Evolutionary conservation across 2,888 invertebrate species (phyloP).

Genomic region (Hyposoter dolosus): DNA sequence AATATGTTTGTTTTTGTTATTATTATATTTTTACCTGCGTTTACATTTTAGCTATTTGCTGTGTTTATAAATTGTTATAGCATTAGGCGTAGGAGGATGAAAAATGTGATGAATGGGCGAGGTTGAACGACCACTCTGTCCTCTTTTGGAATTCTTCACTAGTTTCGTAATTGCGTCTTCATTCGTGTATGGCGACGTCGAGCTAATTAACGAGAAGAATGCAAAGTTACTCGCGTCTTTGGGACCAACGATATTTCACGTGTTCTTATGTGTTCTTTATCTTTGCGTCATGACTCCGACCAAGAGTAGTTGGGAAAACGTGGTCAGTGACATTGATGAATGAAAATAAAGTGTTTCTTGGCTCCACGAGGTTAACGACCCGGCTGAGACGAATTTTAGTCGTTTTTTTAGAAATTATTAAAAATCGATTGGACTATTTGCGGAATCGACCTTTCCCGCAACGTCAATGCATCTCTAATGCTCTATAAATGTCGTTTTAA

Average conservation of each 20-base stretch:
- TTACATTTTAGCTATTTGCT: neutral
- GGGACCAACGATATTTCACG: conserved; percentile 36
- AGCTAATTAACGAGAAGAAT: conserved; percentile 51
- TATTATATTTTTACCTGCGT: neutral
- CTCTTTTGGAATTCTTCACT: conserved; percentile 50
- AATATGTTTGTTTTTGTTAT: neutral
- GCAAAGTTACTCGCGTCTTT: conserved; percentile 18
- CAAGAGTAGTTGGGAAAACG: neutral
- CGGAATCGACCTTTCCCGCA: too few species aligned
- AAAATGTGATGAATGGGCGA: conserved; percentile 63
- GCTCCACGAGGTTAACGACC: neutral
- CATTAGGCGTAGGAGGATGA: conserved; percentile 57
- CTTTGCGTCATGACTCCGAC: neutral
- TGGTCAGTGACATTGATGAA: conserved; percentile 18
- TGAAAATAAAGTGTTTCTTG: conserved; percentile 23
- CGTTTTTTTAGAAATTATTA: neutral
- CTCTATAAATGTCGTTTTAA: conserved; percentile 16
- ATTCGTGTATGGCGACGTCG: conserved; percentile 30
- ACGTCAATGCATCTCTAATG: too few species aligned
- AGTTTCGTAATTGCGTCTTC: conserved; percentile 57
- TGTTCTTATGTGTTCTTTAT: conserved; percentile 18
- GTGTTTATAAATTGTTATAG: neutral
- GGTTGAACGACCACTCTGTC: conserved; percentile 41
- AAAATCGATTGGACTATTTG: neutral
- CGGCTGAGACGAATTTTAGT: neutral